Conservation (phyloP, 2,888 invertebrate species). For the Entomobrya proxima region DNA sequence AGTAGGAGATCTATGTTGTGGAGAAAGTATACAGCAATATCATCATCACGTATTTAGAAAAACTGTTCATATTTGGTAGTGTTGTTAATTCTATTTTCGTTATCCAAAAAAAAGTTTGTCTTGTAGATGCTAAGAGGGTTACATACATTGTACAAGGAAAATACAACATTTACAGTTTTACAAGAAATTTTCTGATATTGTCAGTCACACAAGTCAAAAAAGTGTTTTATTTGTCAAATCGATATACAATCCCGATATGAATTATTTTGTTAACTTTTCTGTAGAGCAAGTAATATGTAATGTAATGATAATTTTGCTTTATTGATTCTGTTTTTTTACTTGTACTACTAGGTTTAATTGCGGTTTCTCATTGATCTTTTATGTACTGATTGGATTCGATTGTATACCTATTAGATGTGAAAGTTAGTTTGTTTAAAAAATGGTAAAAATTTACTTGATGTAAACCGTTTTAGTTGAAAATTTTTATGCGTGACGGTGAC, state of each 20-base stretch:
- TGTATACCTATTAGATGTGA: no score
- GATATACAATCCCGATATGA: constrained; percentile 15
- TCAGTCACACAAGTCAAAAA: constrained; percentile 36
- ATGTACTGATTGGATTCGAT: no score
- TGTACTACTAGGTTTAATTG: not conserved
- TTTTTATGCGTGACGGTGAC: constrained; percentile 19
- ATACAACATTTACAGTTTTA: constrained; percentile 42
- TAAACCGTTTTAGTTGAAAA: not conserved
- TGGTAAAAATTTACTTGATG: no score
- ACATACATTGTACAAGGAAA: constrained; percentile 18
- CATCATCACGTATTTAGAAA: not conserved
- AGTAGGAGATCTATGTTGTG: not conserved
- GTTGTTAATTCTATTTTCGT: no score
- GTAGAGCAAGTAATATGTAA: not conserved
- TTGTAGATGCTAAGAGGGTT: constrained; percentile 1
- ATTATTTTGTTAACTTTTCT: constrained; percentile 6
- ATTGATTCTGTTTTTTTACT: not conserved
- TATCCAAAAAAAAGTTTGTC: no score
- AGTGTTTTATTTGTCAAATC: not conserved
- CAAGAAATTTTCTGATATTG: constrained; percentile 27
- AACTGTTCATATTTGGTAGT: no score
- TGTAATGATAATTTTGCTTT: constrained; percentile 4
- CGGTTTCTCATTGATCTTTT: no score
- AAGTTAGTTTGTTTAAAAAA: no score
- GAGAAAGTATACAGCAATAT: constrained; percentile 24